Evolutionary conservation across 2,113 vertebrate genomes (phyloP), one percentile per base, ranked within the genome.

Genomic region (Cervus canadensis): DNA sequence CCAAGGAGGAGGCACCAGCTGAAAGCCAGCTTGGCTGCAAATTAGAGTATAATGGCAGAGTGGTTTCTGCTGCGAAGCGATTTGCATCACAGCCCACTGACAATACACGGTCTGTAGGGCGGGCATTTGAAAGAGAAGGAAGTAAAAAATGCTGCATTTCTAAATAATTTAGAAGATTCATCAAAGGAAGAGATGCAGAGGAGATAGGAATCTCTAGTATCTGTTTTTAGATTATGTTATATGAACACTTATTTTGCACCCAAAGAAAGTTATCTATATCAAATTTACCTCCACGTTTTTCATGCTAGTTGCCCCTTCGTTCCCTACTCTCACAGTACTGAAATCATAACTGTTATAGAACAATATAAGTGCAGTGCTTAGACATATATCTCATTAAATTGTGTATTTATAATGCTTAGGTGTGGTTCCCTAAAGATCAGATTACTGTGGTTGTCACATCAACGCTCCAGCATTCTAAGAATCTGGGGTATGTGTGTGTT

Each of bases 21-120:
- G 96, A 97, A 97, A 97, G 98, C 96, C 97, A 97, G 96, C 93
- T 92, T 97, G 98, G 96, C 96, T 97, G 97, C 96, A 97, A 98
- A 98, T 98, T 97, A 97, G 95, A 93, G 79, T 23, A 95, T 97
- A 95, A 97, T 95, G 93, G 95, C 84, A 96, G 91, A 97, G 89
- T 48, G 92, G 96, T 91, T 97, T 95, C 97, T 95, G 96, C 96
- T 97, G 98, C 1, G 91, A 97, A 94, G 86, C 0, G 71, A 97
- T 98, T 97, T 98, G 96, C 96, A 91, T 97, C 97, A 97, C 93
- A 97, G 91, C 95, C 91, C 91, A 78, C 86, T 36, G 26, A 97
- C 97, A 97, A 96, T 30, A 78, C 23, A 4, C 0, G 1, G 30
- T 94, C 82, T 92, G 86, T 10, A 43, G 67, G 87, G 81, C 0